Evolutionary conservation across 92 coral and sea anemone genomes (phyloP).

Genomic region (Porites divaricata): DNA sequence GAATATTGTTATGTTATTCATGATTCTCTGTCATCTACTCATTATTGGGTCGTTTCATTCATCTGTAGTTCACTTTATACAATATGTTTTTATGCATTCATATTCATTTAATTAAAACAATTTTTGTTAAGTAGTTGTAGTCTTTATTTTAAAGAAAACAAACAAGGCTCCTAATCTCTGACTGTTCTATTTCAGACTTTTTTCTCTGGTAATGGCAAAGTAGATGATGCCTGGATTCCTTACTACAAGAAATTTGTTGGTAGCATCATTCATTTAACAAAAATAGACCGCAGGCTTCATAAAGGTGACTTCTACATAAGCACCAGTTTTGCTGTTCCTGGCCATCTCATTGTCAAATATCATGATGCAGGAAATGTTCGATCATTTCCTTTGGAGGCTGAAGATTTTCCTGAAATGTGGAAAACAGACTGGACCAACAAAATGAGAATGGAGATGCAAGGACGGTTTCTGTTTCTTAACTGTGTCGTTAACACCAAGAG

Average conservation of each 20-base stretch:
- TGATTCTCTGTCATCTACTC: too few relatives aligned
- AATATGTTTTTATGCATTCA: too few relatives aligned
- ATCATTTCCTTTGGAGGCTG: slow-evolving; percentile 83
- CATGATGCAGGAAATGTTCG: slow-evolving; percentile 81
- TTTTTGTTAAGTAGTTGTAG: too few relatives aligned
- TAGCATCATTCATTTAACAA: slow-evolving; percentile 78
- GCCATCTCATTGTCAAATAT: slow-evolving; percentile 84
- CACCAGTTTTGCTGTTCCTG: slow-evolving; percentile 87
- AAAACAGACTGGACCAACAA: slow-evolving; percentile 85
- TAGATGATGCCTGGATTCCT: slow-evolving; percentile 93
- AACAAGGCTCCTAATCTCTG: not conserved
- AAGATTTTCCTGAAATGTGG: slow-evolving; percentile 87
- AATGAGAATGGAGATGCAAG: slow-evolving; percentile 80
- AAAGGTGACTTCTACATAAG: slow-evolving; percentile 95
- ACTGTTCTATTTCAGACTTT: slow-evolving; percentile 61
- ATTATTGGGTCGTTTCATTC: too few relatives aligned
- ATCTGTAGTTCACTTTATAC: too few relatives aligned
- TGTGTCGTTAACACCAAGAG: slow-evolving; percentile 82
- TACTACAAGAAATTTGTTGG: slow-evolving; percentile 93
- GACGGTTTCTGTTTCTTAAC: slow-evolving; percentile 91
- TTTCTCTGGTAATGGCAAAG: slow-evolving; percentile 76
- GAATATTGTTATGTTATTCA: too few relatives aligned
- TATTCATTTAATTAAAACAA: too few relatives aligned
- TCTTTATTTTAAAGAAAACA: too few relatives aligned
- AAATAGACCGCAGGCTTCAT: slow-evolving; percentile 75